Percentiles rank a stretch among this genome's conserved stretches.
These are phyloP conservation scores for Toxotes jaculatrix DNA, from an alignment of 2,113 vertebrate genomes.

Conservation along the genomic window DNA sequence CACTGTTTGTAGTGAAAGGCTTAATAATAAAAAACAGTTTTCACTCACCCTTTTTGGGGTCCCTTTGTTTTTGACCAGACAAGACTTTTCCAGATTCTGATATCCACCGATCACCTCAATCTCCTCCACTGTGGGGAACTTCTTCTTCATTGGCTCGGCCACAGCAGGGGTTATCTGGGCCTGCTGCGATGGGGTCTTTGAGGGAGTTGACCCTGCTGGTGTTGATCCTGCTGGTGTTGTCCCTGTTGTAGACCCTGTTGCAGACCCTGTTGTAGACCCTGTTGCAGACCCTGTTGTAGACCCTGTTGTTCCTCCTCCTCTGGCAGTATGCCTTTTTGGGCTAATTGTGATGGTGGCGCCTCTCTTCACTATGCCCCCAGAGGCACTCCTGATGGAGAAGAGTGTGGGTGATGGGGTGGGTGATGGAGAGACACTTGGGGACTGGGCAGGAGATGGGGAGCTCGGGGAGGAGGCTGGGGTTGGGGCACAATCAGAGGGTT, in stretches of 20 bases:
- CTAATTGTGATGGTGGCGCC: conserved; percentile 92
- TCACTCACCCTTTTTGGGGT: conserved; percentile 87
- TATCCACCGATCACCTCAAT: conserved; percentile 94
- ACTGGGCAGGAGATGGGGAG: conserved; percentile 54
- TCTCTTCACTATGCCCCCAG: conserved; percentile 84
- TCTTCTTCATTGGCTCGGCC: conserved; percentile 82
- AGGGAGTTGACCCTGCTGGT: conserved; percentile 1
- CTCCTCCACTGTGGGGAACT: conserved; percentile 90
- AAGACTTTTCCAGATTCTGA: conserved; percentile 88
- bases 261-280: neutral
- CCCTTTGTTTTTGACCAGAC: conserved; percentile 86
- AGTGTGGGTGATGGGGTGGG: conserved; percentile 59
- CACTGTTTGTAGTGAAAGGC: neutral
- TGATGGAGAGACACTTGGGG: conserved; percentile 70
- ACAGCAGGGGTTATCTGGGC: conserved; percentile 12
- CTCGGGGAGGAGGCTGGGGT: conserved; percentile 61
- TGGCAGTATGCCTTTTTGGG: conserved; percentile 77
- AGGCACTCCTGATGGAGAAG: conserved; percentile 81
- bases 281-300: neutral
- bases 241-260: neutral
- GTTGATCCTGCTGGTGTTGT: neutral
- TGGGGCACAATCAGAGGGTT: conserved; percentile 49
- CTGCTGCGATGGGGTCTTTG: conserved; percentile 25
- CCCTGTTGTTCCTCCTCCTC: neutral
- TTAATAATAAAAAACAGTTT: neutral